phyloP scores from a whole-genome alignment of 1,140 invertebrate genomes.

The Caenorhabditis latens region DNA sequence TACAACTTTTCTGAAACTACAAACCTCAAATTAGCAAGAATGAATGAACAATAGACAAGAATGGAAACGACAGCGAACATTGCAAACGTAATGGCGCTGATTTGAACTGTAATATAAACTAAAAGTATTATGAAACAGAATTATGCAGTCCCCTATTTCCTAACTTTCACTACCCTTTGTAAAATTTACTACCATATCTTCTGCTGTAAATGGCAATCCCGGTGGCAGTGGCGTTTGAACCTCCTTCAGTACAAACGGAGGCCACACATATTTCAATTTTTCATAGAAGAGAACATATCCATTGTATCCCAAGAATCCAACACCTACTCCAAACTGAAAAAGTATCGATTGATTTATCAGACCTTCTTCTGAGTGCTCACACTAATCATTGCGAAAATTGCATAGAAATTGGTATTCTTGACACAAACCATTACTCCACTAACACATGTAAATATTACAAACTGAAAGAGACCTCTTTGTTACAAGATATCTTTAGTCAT shows the following conservation, averaged over 20 bases:
- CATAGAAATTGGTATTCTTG: neutral
- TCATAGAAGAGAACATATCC: neutral
- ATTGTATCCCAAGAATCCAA: neutral
- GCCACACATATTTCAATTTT: neutral
- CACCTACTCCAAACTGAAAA: neutral
- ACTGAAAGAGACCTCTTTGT: neutral
- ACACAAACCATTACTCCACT: neutral
- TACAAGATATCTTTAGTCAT: neutral
- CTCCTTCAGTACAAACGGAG: neutral
- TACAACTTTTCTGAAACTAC: neutral
- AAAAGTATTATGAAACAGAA: too few relatives aligned
- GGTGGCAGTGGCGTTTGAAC: neutral
- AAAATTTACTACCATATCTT: neutral
- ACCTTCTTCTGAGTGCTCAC: neutral
- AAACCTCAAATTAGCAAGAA: constrained; percentile 6
- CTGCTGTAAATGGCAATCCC: neutral
- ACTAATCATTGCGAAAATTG: neutral
- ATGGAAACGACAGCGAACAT: constrained; percentile 1
- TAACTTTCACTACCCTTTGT: constrained; percentile 2
- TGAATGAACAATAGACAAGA: neutral
- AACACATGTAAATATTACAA: neutral
- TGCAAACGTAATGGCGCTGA: neutral
- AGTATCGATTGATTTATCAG: neutral
- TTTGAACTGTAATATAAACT: neutral
- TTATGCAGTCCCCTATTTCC: too few relatives aligned